Base-by-base conservation (phyloP, 2,113 vertebrate genomes). In the Mormyrus lacerda region DNA sequence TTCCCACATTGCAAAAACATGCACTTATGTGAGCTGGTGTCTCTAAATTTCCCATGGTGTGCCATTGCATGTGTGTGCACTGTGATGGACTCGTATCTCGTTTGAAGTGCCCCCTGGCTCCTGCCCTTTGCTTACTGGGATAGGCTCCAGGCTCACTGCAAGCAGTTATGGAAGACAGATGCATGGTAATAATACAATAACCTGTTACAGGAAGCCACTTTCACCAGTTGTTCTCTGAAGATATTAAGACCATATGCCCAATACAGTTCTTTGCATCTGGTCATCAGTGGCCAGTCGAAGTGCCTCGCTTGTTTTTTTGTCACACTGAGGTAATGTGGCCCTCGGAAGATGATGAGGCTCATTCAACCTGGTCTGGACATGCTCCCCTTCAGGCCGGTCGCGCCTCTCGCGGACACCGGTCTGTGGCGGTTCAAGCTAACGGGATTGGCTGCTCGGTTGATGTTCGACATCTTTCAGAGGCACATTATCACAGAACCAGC, bases 391-490 rank as follows among this genome's bases (percentile, higher is more conserved):
- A 11, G 35, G 53, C 15, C 44, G 15, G 89, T 58, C 15, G 31
- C 83, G 0, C 83, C 47, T 24, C 24, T 50, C 15, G 2, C 15
- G 9, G n/a, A 27, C 61, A 31, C 10, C 61, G 10, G 9, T 85
- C 45, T 17, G 21, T 17, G 50, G 53, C 53, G 24, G 7, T 89
- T 55, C 55, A 19, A 24, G 13, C 51, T 85, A 89, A 84, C 84
- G n/a, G 58, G 89, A 89, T 87, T 69, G 76, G 58, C 53, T 19
- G 44, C 58, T 44, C 58, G 9, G 84, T 31, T 89, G 45, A 42
- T 86, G 83, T 51, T 89, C 47, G 5, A 50, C 58, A 44, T 89
- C 84, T 89, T 89, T 87, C 84, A 61, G 84, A 6, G 45, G 24
- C 83, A 86, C 21, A 89, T 89, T 89, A 89, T 82, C 24, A 53